Base-by-base conservation (phyloP, 2,888 invertebrate species). In the Frankliniella intonsa region DNA sequence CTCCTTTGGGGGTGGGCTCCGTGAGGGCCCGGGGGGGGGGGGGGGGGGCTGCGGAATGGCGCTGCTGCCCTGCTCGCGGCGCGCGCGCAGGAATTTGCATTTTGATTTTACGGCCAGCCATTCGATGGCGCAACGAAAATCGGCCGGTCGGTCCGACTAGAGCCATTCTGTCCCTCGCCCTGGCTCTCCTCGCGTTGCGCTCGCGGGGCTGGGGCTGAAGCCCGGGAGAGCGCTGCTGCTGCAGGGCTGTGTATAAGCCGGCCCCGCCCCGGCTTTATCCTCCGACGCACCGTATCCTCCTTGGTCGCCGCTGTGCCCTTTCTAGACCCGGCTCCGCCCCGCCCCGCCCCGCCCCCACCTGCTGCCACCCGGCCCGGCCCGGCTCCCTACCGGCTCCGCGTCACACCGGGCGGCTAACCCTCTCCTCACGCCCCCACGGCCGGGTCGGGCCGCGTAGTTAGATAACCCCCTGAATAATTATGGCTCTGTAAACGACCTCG, bases 1-100 rank as follows among this genome's bases (percentile, higher is more conserved):
- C 80, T 80, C 81, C 50, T 82, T 82, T 51, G 51, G 50, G 81
- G 65, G 49, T 82, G 69, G 51, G 38, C 69, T 22, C 22, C 25
- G 17, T 62, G 19, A 0, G 62, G 62, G 62, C 7, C 19, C 14
- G 51, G 14, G 65, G 49, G 76, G 62, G 10, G 81, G 81, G n/a
- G 81, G 38, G 38, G 38, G 38, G 38, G 38, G 38, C 5, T 5
- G 2, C 38, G 5, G 38, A 38, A 38, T 38, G 38, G 38, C 38
- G 38, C 38, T 38, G 38, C 38, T 38, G 19, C 50, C 0, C 19
- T n/a, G 81, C 55, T 25, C 38, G 55, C 38, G 38, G n/a, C 22
- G 22, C 69, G 22, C 25, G 25, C 69, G 10, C n/a, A 22, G 69
- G 69, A 76, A 76, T 76, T 76, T 76, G 69, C 69, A 76, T 76